Conservation (phyloP, 2,113 vertebrate species). For the Calonectris borealis region DNA sequence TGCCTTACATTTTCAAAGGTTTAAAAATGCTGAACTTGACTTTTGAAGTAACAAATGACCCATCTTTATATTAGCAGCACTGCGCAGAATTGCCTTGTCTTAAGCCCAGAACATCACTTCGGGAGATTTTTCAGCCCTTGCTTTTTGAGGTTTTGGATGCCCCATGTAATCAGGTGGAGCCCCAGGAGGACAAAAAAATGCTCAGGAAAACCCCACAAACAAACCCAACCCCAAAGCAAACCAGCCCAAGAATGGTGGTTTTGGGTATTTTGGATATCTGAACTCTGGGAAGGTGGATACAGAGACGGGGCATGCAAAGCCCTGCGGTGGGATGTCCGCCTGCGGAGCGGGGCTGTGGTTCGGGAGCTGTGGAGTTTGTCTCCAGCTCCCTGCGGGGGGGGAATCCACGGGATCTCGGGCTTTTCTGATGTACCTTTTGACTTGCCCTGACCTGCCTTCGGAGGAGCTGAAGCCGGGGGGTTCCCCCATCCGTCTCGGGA, state of each 20-base stretch:
- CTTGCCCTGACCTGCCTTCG: not conserved
- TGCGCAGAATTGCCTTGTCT: not conserved
- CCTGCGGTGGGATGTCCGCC: not conserved
- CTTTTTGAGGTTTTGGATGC: not conserved
- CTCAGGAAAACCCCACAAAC: not conserved
- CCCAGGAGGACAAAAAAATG: not conserved
- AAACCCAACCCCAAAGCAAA: not conserved
- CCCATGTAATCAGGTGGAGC: not conserved
- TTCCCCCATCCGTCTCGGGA: not conserved
- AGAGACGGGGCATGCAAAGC: not conserved
- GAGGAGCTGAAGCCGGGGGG: rapidly evolving
- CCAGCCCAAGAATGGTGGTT: rapidly evolving
- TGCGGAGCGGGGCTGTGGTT: rapidly evolving
- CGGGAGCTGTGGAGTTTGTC: not conserved
- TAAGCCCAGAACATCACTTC: not conserved
- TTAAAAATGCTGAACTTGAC: not conserved
- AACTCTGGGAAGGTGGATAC: not conserved
- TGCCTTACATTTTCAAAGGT: not conserved
- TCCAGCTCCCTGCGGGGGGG: not conserved
- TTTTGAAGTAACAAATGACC: not conserved
- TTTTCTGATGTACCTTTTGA: not conserved
- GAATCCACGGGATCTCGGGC: rapidly evolving
- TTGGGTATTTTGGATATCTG: not conserved
- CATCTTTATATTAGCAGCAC: rapidly evolving
- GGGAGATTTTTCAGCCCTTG: not conserved